Conservation (phyloP, 2,113 vertebrate genomes). For the Aleadryas rufinucha region DNA sequence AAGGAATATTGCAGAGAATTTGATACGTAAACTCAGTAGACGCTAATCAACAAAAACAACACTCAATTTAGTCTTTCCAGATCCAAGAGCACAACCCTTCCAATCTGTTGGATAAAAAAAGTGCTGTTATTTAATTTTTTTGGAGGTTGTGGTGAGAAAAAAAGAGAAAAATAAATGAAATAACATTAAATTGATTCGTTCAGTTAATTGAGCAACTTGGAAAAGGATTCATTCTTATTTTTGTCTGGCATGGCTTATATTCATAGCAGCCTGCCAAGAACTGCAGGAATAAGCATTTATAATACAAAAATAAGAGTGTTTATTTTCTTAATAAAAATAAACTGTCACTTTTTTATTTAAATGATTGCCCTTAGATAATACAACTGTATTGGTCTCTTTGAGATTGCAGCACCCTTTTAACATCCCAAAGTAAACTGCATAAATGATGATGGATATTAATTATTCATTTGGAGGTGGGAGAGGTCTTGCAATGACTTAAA, state of each 20-base stretch:
- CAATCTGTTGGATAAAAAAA: neutral
- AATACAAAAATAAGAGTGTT: neutral
- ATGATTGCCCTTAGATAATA: rapidly evolving
- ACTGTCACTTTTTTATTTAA: neutral
- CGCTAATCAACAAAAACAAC: neutral
- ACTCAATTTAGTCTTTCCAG: neutral
- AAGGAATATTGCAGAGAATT: neutral
- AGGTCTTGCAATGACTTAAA: neutral
- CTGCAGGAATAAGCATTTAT: neutral
- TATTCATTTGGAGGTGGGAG: neutral
- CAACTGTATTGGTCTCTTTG: neutral
- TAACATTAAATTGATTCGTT: neutral
- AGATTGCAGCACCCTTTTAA: neutral
- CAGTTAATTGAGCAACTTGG: neutral
- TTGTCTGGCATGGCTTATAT: neutral
- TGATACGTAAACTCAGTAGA: neutral
- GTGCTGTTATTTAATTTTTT: neutral
- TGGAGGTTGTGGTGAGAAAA: neutral
- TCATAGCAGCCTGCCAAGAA: neutral
- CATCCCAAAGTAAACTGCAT: neutral
- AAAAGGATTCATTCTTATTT: neutral
- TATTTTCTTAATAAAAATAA: neutral
- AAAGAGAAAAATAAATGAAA: neutral
- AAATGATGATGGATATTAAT: neutral
- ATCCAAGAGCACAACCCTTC: neutral